These are phyloP conservation scores for Oithona nana DNA, from an alignment of 2,888 invertebrate genomes.

Conservation along the genomic window DNA sequence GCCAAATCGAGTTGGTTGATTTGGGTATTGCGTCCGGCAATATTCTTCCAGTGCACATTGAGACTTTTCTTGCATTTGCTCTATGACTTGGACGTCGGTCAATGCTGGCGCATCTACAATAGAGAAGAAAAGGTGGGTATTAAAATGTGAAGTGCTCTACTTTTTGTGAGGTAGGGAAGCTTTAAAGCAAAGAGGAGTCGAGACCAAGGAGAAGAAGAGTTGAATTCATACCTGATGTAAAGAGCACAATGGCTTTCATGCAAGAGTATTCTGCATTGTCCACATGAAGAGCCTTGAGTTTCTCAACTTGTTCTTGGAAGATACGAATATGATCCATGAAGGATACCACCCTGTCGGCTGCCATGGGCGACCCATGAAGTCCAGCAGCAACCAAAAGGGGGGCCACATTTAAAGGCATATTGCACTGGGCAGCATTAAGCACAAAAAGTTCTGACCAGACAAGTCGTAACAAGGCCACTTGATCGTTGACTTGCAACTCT, in stretches of 20 bases:
- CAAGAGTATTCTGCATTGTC: slow-evolving; percentile 97
- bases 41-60: slow-evolving; percentile 96
- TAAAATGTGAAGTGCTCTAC: too few species aligned
- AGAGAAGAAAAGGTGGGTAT: slow-evolving; percentile 24
- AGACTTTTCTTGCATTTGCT: slow-evolving; percentile 89
- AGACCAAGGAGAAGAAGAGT: too few species aligned
- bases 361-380: slow-evolving; percentile 71
- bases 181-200: too few species aligned
- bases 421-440: slow-evolving; percentile 92
- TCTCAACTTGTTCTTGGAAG: slow-evolving; percentile 54
- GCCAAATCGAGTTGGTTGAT: slow-evolving; percentile 89
- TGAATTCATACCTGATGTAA: slow-evolving; percentile 88
- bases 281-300: slow-evolving; percentile 88
- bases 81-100: slow-evolving; percentile 85
- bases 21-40: slow-evolving; percentile 88
- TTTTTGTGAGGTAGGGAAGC: too few species aligned
- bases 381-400: slow-evolving; percentile 74
- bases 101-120: slow-evolving; percentile 84
- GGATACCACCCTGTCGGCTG: slow-evolving; percentile 88
- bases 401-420: slow-evolving; percentile 91
- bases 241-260: slow-evolving; percentile 95
- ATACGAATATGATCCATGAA: slow-evolving; percentile 97
- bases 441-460: slow-evolving; percentile 96
- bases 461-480: slow-evolving; percentile 77
- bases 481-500: slow-evolving; percentile 68